Evolutionary conservation across 2,888 invertebrate species (phyloP).

Genomic region (Megalurothrips usitatus): DNA sequence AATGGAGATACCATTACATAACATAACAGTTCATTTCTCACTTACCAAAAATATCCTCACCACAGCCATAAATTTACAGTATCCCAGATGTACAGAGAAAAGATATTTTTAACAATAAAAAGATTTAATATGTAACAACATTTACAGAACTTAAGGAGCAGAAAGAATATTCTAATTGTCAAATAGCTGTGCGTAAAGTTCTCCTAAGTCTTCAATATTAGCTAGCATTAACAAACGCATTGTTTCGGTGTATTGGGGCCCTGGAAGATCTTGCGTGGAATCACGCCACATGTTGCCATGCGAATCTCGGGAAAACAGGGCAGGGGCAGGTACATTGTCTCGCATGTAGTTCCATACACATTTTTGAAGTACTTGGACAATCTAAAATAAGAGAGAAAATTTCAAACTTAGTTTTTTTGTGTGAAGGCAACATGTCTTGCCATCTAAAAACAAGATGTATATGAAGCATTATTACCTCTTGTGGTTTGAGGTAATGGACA

Average conservation of each 20-base stretch:
- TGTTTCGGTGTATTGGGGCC: slow-evolving; percentile 72
- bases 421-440: too few relatives aligned
- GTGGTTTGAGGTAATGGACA: slow-evolving; percentile 66
- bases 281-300: slow-evolving; percentile 61
- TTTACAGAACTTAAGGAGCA: too few relatives aligned
- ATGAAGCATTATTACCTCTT: slow-evolving; percentile 53
- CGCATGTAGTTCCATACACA: slow-evolving; percentile 87
- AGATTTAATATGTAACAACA: too few relatives aligned
- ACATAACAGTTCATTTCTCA: too few relatives aligned
- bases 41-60: too few relatives aligned
- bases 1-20: too few relatives aligned
- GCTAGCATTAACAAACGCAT: slow-evolving; percentile 73
- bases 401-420: too few relatives aligned
- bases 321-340: slow-evolving; percentile 83
- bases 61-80: background rate
- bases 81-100: background rate
- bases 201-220: slow-evolving; percentile 69
- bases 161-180: background rate
- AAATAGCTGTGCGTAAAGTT: slow-evolving; percentile 73
- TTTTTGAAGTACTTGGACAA: slow-evolving; percentile 73
- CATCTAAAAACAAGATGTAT: too few relatives aligned
- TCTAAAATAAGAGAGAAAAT: slow-evolving; percentile 48
- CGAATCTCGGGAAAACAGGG: slow-evolving; percentile 65
- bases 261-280: slow-evolving; percentile 63
- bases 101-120: background rate